Percentiles rank a stretch among this genome's conserved stretches.
Conservation (phyloP, 2,113 vertebrate genomes). For the Catagonus wagneri region DNA sequence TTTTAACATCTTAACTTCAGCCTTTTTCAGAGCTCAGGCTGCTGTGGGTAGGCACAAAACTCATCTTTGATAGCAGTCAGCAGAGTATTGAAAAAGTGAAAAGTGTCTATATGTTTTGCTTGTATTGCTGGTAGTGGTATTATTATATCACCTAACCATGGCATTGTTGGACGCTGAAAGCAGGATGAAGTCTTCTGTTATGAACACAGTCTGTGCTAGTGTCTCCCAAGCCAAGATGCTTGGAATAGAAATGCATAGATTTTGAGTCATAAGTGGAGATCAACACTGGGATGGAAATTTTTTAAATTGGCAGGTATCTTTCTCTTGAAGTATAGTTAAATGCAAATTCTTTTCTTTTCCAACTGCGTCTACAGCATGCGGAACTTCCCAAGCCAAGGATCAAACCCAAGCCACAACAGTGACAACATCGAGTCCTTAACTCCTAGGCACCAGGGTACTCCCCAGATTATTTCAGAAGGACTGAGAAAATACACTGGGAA, state of each 20-base stretch:
- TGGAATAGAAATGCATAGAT: neutral
- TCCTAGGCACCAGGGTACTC: no score
- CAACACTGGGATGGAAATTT: neutral
- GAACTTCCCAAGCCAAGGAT: no score
- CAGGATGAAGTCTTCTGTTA: neutral
- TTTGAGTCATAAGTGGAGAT: conserved; percentile 49
- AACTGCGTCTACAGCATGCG: no score
- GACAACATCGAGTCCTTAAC: no score
- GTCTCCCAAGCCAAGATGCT: neutral
- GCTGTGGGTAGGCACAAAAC: neutral
- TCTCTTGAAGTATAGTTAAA: conserved; percentile 37
- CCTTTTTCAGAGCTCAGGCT: conserved; percentile 31
- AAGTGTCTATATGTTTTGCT: conserved; percentile 20
- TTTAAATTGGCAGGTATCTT: neutral
- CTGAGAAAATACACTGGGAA: neutral
- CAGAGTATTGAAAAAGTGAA: neutral
- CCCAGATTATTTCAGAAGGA: conserved; percentile 33
- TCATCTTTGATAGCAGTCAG: neutral
- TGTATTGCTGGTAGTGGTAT: neutral
- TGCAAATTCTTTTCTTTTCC: neutral
- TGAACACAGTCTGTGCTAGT: neutral
- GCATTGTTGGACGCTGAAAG: conserved; percentile 28
- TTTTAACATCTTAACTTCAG: neutral
- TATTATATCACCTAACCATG: neutral
- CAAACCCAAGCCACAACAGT: no score